Base-by-base conservation (phyloP, 2,797 vertebrate species). In the Merluccius polli region DNA sequence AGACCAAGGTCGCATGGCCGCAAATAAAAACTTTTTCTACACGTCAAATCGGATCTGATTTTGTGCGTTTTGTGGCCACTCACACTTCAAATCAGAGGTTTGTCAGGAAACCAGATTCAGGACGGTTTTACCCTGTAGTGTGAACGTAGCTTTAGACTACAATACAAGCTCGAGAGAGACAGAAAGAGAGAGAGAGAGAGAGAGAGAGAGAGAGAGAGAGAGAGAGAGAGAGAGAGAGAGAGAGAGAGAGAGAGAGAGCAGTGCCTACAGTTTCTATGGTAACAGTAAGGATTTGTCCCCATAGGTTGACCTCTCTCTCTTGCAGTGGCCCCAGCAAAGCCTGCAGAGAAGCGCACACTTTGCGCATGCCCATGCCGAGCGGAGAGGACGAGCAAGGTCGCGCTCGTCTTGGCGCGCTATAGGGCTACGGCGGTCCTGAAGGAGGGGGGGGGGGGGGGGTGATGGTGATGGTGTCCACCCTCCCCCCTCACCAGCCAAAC, bases 321-420 rank as follows among this genome's bases (percentile, higher is more conserved):
- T 83, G 32, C 32, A 7, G 84, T 30, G 85, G 80, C 38, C 63
- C 84, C 75, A 88, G 70, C 79, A 81, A 36, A 85, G 81, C 77
- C 75, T 78, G 70, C 79, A 78, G 75, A 84, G 27, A 30, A 73
- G 76, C 78, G 76, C 73, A 48, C 44, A n/a, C n/a, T n/a, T n/a
- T n/a, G n/a, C n/a, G n/a, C n/a, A n/a, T n/a, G n/a, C n/a, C n/a
- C n/a, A 48, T 18, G 10, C 3, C 2, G 12, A 48, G 75, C 77
- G 76, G 33, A 70, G 73, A 87, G 77, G 84, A 87, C 81, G 83
- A 84, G 82, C 85, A 85, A 84, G 85, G 87, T 86, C 81, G 73
- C 72, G 71, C 7, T 18, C 70, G 81, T 85, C 76, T 85, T 79
- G 70, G 77, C 24, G 15, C 75, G 7, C 32, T 33, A 7, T 35